Evolutionary conservation across 1,140 invertebrate species (phyloP), one percentile per base, ranked within the genome.

Genomic region (Drosophila serrata): DNA sequence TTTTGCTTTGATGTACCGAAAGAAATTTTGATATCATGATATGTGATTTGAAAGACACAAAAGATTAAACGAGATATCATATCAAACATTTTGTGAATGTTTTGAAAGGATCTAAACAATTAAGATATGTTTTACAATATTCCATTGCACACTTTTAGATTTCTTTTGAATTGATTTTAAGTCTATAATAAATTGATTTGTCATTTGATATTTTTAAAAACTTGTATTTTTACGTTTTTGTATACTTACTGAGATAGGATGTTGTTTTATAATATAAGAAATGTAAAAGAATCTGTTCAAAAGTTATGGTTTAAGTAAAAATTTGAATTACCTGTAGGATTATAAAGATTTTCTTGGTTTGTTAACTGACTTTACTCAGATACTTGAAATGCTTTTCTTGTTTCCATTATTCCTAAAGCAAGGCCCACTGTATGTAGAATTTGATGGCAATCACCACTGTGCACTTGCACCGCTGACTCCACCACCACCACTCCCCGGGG

Each of bases 401-500:
- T 12, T 0, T 17, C 5, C 5, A 27, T 15, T 51, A 15, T 6
- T 19, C 12, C 5, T 17, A 12, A 6, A n/a, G 0, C 2, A 19
- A 33, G 12, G 5, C 8, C 17, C 53, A 70, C 69, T 74, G 56
- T 70, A 37, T 43, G 19, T 11, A 22, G 3, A 4, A 19, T 19
- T 39, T 27, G 4, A 46, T 13, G 29, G 13, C 37, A 69, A n/a
- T 45, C 33, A 46, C 35, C 51, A 72, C 68, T 59, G 65, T 72
- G 35, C 51, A 53, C 42, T 67, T 65, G 60, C 64, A 65, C 42
- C 15, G 40, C 64, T 58, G 65, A 58, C 46, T 68, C 48, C 48
- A 24, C 24, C 24, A 24, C 56, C 59, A 68, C 68, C 73, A 35
- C 78, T 68, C 77, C 81, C 70, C 70, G 48, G 78, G 81, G 81